A percentile compares a stretch with the other conserved stretches of the same genome.
Evolutionary conservation across 53 echinoderm and acorn worm species (phyloP).

Genomic region (Paracentrotus lividus): DNA sequence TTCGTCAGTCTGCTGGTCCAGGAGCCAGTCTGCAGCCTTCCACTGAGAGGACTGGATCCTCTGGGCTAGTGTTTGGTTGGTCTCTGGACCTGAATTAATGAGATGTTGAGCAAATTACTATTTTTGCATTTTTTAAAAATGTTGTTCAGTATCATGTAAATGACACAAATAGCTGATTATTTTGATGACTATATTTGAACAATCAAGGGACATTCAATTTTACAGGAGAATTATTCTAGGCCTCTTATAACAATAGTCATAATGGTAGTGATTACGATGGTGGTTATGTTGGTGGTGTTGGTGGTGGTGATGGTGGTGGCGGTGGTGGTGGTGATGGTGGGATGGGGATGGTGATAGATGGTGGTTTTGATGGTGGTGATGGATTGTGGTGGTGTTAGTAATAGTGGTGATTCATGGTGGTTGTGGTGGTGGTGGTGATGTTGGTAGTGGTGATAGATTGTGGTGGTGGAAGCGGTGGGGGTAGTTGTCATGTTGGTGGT

Average conservation of each 20-base stretch:
- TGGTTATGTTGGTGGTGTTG: background rate
- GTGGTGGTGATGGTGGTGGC: background rate
- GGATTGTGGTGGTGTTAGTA: no score
- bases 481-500: background rate
- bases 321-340: background rate
- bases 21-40: conserved; percentile 80
- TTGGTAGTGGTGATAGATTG: no score
- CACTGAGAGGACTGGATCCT: conserved; percentile 69
- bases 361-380: no score
- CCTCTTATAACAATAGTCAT: background rate
- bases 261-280: background rate
- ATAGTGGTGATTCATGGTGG: no score
- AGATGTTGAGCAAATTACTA: background rate
- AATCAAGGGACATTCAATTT: no score
- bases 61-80: conserved; percentile 29
- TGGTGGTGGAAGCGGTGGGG: no score
- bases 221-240: no score
- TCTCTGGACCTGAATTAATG: conserved; percentile 59
- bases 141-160: no score
- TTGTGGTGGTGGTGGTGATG: no score
- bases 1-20: conserved; percentile 73
- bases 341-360: background rate
- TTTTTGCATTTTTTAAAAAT: no score
- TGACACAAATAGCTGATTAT: no score
- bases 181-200: no score